Evolutionary conservation across 2,113 vertebrate genomes (phyloP).

Genomic region (Ornithorhynchus anatinus): DNA sequence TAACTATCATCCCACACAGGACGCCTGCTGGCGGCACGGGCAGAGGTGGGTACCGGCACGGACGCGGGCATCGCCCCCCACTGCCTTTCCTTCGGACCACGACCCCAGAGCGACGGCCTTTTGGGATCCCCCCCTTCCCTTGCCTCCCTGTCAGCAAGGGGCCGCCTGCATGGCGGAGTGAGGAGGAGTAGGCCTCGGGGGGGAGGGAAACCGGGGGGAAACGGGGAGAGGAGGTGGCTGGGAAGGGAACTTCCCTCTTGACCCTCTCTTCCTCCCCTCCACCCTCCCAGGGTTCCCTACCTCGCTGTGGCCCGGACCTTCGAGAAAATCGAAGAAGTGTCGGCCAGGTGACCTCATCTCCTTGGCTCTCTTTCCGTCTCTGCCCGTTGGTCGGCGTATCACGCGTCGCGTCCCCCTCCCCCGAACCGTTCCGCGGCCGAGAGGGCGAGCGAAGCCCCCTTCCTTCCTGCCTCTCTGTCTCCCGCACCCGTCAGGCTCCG

Average conservation of each 20-base stretch:
- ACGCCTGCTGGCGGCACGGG: conserved; percentile 83
- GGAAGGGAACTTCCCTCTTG: not conserved
- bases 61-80: not conserved
- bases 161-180: not conserved
- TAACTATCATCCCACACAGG: conserved; percentile 80
- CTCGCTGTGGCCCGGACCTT: conserved; percentile 88
- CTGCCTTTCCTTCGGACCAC: accelerated
- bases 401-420: accelerated
- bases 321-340: conserved; percentile 89
- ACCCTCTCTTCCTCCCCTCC: not conserved
- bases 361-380: not conserved
- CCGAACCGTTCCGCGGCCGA: too few relatives aligned
- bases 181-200: not conserved
- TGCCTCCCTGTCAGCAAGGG: not conserved
- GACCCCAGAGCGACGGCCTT: not conserved
- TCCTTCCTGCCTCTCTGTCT: not conserved
- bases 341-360: conserved; percentile 76
- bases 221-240: accelerated
- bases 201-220: not conserved
- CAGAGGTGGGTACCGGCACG: conserved; percentile 72
- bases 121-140: not conserved
- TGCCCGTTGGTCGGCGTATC: not conserved
- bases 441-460: not conserved
- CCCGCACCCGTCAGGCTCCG: conserved; percentile 75
- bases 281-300: conserved; percentile 81